Evolutionary conservation across 2,797 vertebrate genomes (phyloP).

Genomic region (Mus caroli): DNA sequence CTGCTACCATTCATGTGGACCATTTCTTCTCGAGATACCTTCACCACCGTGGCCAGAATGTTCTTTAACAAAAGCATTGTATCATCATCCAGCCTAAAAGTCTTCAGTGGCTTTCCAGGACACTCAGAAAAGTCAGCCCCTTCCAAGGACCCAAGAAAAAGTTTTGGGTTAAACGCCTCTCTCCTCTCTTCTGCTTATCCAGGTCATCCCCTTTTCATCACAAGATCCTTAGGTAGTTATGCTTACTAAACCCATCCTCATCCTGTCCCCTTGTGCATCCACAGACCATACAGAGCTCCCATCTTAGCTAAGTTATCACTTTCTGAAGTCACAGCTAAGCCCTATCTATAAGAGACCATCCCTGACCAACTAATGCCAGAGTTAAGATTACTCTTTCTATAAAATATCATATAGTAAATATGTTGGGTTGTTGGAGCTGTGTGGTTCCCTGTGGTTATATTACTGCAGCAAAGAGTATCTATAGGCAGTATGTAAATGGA

Average conservation of each 20-base stretch:
- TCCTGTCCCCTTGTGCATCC: accelerated
- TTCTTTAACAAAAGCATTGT: not conserved
- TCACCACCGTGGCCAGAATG: not conserved
- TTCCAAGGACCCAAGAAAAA: not conserved
- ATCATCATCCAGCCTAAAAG: not conserved
- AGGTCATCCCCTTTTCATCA: not conserved
- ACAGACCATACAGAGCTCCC: not conserved
- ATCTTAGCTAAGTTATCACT: not conserved
- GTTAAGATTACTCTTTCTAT: not conserved
- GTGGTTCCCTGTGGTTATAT: not conserved
- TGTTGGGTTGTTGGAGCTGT: not conserved
- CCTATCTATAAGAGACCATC: not conserved
- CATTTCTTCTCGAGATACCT: not conserved
- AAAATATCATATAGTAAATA: not conserved
- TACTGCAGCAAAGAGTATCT: not conserved
- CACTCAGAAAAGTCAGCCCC: not conserved
- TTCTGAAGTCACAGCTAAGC: not conserved
- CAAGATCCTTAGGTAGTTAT: not conserved
- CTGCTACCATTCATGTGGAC: not conserved
- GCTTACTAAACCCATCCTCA: not conserved
- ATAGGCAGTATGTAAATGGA: not conserved
- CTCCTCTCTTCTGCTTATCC: not conserved
- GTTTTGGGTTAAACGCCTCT: not conserved
- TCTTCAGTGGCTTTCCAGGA: not conserved
- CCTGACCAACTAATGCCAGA: not conserved